phyloP scores from a whole-genome alignment of 2,888 invertebrate genomes.

The Spisula subtruncata region DNA sequence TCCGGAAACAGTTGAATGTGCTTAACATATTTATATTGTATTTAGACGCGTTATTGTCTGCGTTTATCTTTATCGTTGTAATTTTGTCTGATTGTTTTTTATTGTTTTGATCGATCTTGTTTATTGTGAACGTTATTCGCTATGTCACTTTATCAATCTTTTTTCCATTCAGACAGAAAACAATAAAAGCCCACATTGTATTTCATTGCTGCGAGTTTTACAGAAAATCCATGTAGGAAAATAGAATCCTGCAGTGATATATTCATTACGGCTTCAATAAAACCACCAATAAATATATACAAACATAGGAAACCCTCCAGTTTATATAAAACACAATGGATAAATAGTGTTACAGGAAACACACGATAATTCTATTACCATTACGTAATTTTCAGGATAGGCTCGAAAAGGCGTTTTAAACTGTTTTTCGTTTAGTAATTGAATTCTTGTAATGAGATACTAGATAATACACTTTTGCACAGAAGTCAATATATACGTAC shows the following conservation, averaged over 20 bases:
- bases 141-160: neutral
- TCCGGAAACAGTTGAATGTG: neutral
- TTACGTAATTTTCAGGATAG: neutral
- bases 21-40: too few species aligned
- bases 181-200: constrained; percentile 7
- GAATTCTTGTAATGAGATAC: too few species aligned
- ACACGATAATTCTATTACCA: neutral
- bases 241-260: constrained; percentile 1
- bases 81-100: neutral
- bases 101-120: neutral
- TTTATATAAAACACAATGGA: neutral
- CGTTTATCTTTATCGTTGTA: neutral
- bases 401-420: neutral
- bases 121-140: constrained; percentile 10
- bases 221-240: neutral
- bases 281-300: neutral
- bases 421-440: neutral
- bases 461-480: too few species aligned
- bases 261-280: neutral
- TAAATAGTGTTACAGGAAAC: neutral
- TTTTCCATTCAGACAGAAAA: constrained; percentile 1
- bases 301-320: neutral
- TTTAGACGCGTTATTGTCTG: neutral
- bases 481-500: too few species aligned
- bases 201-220: neutral